phyloP scores from a whole-genome alignment of 1,140 invertebrate genomes.

The Macrosteles quadrilineatus region DNA sequence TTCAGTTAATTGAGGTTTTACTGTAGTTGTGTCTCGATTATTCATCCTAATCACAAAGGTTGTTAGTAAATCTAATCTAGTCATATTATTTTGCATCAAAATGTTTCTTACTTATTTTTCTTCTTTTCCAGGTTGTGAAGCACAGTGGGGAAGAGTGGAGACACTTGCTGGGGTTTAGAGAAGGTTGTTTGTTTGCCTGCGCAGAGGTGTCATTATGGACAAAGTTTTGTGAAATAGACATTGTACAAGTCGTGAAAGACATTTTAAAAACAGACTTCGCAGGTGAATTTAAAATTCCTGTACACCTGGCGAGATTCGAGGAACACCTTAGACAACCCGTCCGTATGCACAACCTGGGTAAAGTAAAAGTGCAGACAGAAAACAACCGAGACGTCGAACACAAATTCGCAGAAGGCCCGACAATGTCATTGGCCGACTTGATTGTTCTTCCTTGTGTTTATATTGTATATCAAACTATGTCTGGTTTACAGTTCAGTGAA shows the following conservation, averaged over 20 bases:
- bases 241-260: constrained; percentile 34
- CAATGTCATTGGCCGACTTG: constrained; percentile 81
- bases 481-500: constrained; percentile 48
- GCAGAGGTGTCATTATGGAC: constrained; percentile 89
- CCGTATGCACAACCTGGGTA: constrained; percentile 81
- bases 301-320: constrained; percentile 74
- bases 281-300: constrained; percentile 52
- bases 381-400: constrained; percentile 55
- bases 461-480: constrained; percentile 59
- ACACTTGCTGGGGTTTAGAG: constrained; percentile 68
- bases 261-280: not conserved
- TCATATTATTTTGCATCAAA: too few relatives aligned
- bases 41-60: too few relatives aligned
- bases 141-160: constrained; percentile 26
- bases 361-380: constrained; percentile 59
- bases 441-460: constrained; percentile 74
- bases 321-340: constrained; percentile 83
- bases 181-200: constrained; percentile 75
- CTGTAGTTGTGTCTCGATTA: too few relatives aligned
- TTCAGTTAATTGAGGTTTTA: too few relatives aligned
- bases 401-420: constrained; percentile 79
- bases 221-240: constrained; percentile 77
- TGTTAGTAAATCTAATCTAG: too few relatives aligned
- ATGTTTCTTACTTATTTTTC: too few relatives aligned
- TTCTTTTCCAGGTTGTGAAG: constrained; percentile 42